These are phyloP conservation scores for Cydia fagiglandana DNA, from an alignment of 1,140 invertebrate species.

Conservation along the genomic window DNA sequence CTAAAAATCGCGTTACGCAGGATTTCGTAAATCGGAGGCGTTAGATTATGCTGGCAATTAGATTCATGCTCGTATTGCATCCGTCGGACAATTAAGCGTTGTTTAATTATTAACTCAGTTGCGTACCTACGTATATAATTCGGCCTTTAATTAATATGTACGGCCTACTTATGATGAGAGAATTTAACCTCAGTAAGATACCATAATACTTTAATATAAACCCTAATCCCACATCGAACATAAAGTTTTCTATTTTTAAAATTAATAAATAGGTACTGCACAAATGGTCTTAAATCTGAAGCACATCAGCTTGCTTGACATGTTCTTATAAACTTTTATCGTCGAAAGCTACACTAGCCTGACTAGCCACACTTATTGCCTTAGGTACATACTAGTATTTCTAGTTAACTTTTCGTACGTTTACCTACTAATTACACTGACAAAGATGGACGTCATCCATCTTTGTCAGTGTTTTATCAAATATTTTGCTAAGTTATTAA, in stretches of 20 bases:
- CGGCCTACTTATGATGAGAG: not conserved
- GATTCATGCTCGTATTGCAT: not conserved
- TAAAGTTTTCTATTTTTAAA: no score
- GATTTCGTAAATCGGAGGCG: conserved; percentile 5
- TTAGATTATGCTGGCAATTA: conserved; percentile 18
- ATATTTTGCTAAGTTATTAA: not conserved
- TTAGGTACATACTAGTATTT: no score
- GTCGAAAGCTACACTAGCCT: no score
- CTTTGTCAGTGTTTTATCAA: no score
- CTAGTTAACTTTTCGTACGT: not conserved
- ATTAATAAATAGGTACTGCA: no score
- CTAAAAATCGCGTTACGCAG: not conserved
- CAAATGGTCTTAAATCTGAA: no score
- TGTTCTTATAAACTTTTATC: no score
- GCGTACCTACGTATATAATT: not conserved
- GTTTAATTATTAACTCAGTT: conserved; percentile 6
- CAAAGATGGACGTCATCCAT: not conserved
- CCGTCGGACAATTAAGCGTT: not conserved
- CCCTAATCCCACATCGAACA: no score
- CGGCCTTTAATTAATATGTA: conserved; percentile 2
- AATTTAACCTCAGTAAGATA: not conserved
- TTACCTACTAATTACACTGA: not conserved
- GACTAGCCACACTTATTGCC: no score
- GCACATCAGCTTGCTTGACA: no score
- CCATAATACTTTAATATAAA: not conserved